Evolutionary conservation across 2,113 vertebrate genomes (phyloP).

Genomic region (Pterophyllum scalare): DNA sequence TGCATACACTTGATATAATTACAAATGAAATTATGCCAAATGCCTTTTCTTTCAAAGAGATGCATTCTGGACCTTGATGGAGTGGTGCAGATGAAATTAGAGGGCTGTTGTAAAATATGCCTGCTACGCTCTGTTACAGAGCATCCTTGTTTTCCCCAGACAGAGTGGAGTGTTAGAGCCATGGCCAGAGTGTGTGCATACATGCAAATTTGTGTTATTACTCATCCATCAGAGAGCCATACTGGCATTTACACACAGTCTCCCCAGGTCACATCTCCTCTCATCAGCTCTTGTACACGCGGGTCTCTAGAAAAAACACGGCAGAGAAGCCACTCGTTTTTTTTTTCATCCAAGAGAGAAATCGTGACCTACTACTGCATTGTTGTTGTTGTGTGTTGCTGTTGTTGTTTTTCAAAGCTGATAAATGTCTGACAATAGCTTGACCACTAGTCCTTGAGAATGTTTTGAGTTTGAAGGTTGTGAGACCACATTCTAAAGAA

Average conservation of each 20-base stretch:
- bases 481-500: neutral
- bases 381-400: too few species aligned
- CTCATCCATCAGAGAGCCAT: slow-evolving; percentile 34
- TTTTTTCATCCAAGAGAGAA: neutral
- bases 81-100: neutral
- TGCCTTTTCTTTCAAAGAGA: neutral
- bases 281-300: neutral
- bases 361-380: neutral
- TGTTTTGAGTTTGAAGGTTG: neutral
- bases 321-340: neutral
- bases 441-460: neutral
- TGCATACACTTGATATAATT: neutral
- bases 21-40: neutral
- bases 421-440: neutral
- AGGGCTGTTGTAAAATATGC: slow-evolving; percentile 1
- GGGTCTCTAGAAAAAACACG: neutral
- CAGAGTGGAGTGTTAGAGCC: slow-evolving; percentile 14
- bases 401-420: too few species aligned
- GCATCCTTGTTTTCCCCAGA: slow-evolving; percentile 22
- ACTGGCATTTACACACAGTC: slow-evolving; percentile 42
- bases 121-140: neutral
- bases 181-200: slow-evolving; percentile 34
- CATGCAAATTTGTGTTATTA: slow-evolving; percentile 62
- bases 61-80: slow-evolving; percentile 4
- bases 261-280: slow-evolving; percentile 10